phyloP scores from a whole-genome alignment of 1,140 invertebrate species.

The Drosophila subobscura region DNA sequence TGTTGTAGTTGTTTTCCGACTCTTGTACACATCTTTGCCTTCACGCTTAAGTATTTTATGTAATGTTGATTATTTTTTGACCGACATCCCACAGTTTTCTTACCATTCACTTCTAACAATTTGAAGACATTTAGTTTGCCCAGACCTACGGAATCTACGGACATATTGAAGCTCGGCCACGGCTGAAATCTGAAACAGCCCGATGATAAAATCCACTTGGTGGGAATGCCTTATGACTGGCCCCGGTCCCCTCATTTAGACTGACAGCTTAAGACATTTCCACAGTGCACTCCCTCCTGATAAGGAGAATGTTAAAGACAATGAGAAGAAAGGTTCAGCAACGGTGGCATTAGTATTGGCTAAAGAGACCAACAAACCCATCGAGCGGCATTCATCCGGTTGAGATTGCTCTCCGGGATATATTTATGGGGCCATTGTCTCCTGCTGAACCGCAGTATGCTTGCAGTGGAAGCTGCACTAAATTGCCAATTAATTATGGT shows the following conservation, averaged over 20 bases:
- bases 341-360: not conserved
- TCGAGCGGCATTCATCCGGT: slow-evolving; percentile 27
- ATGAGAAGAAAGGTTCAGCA: slow-evolving; percentile 38
- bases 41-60: slow-evolving; percentile 24
- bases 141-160: too few species aligned
- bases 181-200: too few species aligned
- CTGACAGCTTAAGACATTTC: slow-evolving; percentile 50
- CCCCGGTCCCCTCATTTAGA: slow-evolving; percentile 20
- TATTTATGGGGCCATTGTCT: slow-evolving; percentile 73
- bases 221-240: slow-evolving; percentile 32
- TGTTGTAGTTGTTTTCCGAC: slow-evolving; percentile 4
- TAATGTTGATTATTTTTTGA: slow-evolving; percentile 25
- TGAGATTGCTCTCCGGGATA: slow-evolving; percentile 38
- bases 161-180: too few species aligned
- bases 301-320: slow-evolving; percentile 56
- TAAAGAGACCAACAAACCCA: slow-evolving; percentile 54
- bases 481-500: slow-evolving; percentile 80
- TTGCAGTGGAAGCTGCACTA: slow-evolving; percentile 67
- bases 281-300: slow-evolving; percentile 69
- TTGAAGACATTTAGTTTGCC: not conserved
- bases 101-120: not conserved
- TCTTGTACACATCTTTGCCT: slow-evolving; percentile 25
- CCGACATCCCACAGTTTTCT: not conserved
- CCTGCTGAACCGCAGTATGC: slow-evolving; percentile 62
- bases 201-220: too few species aligned